Base-by-base conservation (phyloP, 1,140 invertebrate species). In the Myzus persicae region DNA sequence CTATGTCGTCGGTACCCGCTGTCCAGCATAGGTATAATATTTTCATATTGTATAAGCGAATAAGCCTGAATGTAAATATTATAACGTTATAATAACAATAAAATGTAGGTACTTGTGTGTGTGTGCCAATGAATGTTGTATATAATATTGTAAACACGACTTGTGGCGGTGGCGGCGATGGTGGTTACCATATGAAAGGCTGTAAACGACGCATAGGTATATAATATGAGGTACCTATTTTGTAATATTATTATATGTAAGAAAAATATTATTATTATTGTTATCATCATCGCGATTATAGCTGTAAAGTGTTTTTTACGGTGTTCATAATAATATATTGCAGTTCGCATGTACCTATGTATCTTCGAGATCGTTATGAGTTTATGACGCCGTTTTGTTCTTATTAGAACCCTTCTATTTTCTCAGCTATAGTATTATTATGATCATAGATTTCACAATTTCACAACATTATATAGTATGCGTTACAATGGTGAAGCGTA, bases 21-120 rank as follows among this genome's bases (percentile, higher is more conserved):
- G 20, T 18, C 20, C 2, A 51, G 59, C 14, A 6, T 18, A 67
- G 2, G 11, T 18, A 67, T 67, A n/a, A 9, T 48, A 2, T 51
- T 14, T 48, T 11, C 7, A 48, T 48, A 48, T 48, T 59, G 54
- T 31, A 9, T 44, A 44, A 2, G n/a, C n/a, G n/a, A n/a, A 67
- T n/a, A 76, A 76, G 14, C n/a, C 59, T n/a, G 4, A 76, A 76
- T n/a, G n/a, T n/a, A 76, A 76, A 76, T 76, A 76, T 76, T 18
- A n/a, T n/a, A 67, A 67, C 59, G 59, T 67, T 67, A n/a, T 67
- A n/a, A 59, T 54, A 54, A 54, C n/a, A 67, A n/a, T n/a, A n/a
- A 67, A 31, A 67, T n/a, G 9, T 67, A 67, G 14, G 31, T 67
- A 76, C 59, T n/a, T 24, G 59, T 54, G 54, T 26, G 54, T n/a